Conservation (phyloP, 2,113 vertebrate species). For the Phylloscopus trochilus region DNA sequence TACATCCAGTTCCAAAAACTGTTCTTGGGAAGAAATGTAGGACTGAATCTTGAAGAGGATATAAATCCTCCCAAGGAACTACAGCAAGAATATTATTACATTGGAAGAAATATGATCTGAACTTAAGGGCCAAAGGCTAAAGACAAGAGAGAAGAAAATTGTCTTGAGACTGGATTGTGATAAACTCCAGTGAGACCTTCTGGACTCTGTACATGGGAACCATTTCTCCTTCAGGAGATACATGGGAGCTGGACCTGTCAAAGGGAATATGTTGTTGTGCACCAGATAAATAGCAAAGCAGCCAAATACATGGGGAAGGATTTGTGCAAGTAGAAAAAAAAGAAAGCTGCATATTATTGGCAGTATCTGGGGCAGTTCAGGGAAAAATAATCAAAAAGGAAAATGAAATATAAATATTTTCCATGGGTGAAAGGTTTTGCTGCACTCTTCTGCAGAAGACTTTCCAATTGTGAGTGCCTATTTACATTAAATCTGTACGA, state of each 20-base stretch:
- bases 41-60: not conserved
- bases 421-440: not conserved
- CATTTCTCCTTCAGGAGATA: not conserved
- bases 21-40: not conserved
- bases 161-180: not conserved
- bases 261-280: not conserved
- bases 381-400: not conserved
- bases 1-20: not conserved
- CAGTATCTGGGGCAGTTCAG: not conserved
- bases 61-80: not conserved
- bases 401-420: constrained; percentile 17
- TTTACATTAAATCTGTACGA: not conserved
- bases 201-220: not conserved
- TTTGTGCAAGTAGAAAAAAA: not conserved
- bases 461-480: not conserved
- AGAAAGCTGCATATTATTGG: not conserved
- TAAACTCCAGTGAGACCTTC: not conserved
- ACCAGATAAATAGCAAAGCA: not conserved
- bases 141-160: not conserved
- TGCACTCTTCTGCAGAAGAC: not conserved
- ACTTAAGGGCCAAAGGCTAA: not conserved
- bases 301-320: not conserved
- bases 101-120: not conserved
- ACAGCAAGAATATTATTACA: not conserved
- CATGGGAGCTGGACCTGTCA: not conserved